These are phyloP conservation scores for Sarcophaga bullata DNA, from an alignment of 1,140 invertebrate species.

Conservation along the genomic window DNA sequence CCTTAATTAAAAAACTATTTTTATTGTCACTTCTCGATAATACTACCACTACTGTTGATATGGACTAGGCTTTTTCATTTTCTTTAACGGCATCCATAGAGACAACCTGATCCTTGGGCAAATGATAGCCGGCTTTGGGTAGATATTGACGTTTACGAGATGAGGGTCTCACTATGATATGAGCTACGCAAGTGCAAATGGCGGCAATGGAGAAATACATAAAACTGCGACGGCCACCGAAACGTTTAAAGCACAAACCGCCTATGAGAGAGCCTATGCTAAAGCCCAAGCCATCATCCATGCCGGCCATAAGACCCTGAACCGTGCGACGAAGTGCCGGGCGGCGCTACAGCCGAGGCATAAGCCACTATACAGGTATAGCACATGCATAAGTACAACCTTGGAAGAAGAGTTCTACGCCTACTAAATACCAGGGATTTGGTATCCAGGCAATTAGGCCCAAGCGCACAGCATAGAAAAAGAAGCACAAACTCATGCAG, in stretches of 20 bases:
- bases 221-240: constrained; percentile 70
- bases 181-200: constrained; percentile 67
- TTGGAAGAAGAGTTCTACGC: constrained; percentile 78
- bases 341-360: constrained; percentile 77
- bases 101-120: constrained; percentile 51
- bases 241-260: constrained; percentile 70
- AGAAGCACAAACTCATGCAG: constrained; percentile 77
- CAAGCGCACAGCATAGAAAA: constrained; percentile 75
- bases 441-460: constrained; percentile 75
- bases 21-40: no score
- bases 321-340: constrained; percentile 82
- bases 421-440: constrained; percentile 79
- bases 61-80: neutral
- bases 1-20: neutral
- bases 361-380: constrained; percentile 83
- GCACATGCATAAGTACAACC: constrained; percentile 82
- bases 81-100: neutral
- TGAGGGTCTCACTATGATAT: constrained; percentile 63
- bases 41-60: no score
- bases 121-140: constrained; percentile 55
- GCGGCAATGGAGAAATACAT: constrained; percentile 69
- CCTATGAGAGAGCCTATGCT: constrained; percentile 73
- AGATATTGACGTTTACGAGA: constrained; percentile 58
- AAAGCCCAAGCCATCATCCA: constrained; percentile 82
- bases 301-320: constrained; percentile 83